Conservation (phyloP, 1,140 invertebrate species). For the Lutraria rhynchaena region DNA sequence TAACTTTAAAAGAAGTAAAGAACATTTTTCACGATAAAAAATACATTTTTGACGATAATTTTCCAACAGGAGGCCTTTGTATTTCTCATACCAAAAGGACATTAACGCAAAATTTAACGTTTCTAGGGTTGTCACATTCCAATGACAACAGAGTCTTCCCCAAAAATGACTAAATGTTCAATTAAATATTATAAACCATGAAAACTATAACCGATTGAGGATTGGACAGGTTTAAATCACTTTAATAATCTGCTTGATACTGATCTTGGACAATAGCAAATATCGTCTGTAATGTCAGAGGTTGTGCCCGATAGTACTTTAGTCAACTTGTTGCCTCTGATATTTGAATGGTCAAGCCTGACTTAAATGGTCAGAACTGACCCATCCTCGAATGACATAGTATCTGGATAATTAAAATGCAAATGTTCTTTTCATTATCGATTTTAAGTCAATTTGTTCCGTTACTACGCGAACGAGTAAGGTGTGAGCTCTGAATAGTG, state of each 20-base stretch:
- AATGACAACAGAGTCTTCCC: not conserved
- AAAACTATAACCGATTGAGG: conserved; percentile 23
- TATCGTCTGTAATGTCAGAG: too few relatives aligned
- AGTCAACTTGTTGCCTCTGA: too few relatives aligned
- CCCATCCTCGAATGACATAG: conserved; percentile 50
- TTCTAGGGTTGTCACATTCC: conserved; percentile 8
- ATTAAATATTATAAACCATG: conserved; percentile 57
- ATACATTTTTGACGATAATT: too few relatives aligned
- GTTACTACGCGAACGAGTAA: conserved; percentile 23
- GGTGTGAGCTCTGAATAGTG: conserved; percentile 15
- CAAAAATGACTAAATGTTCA: conserved; percentile 31
- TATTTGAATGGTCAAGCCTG: too few relatives aligned
- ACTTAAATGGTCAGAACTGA: conserved; percentile 8
- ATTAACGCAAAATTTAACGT: not conserved
- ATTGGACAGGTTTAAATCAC: too few relatives aligned
- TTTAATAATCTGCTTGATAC: too few relatives aligned
- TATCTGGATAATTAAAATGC: conserved; percentile 61
- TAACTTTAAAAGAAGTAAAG: too few relatives aligned
- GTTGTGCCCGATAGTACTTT: too few relatives aligned
- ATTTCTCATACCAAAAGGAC: not conserved
- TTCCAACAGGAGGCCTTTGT: too few relatives aligned
- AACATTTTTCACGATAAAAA: too few relatives aligned
- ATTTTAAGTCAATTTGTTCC: conserved; percentile 61
- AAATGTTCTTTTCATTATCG: conserved; percentile 61
- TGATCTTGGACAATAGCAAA: too few relatives aligned